Evolutionary conservation across 1,140 invertebrate species (phyloP), one percentile per base, ranked within the genome.

Genomic region (Drosophila albomicans): DNA sequence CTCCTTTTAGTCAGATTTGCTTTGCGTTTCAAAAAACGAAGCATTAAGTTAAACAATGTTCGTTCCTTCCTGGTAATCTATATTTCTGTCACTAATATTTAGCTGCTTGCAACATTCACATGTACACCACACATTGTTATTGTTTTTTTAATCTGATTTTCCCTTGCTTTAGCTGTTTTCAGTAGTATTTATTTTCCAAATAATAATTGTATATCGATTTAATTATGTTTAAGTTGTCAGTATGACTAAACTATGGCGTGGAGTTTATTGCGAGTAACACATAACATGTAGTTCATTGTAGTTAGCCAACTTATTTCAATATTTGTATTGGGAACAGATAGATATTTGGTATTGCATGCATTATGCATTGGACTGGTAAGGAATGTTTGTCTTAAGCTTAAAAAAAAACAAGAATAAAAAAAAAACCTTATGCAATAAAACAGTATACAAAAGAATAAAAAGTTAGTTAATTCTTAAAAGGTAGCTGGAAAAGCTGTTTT

Each of bases 301-400:
- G 84, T 70, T 88, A 88, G 84, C 61, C 52, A 87, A 88, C 84
- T 84, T 88, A 80, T 70, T 88, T 80, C 49, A 82, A 82, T 78
- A 57, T 57, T 56, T 76, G 59, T 72, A 57, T 46, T 43, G 77
- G 77, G 69, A 82, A 87, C 51, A 74, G 82, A 62, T 69, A 74
- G 51, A 35, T 54, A 35, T 52, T 66, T 54, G 81, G 74, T 84
- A 78, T 85, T 73, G 80, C 63, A 49, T 63, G 70, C 13, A 16
- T 6, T 74, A 41, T 73, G 78, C 78, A 81, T 76, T 80, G 58
- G 72, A 84, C 61, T 82, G 75, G 71, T 72, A 70, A 51, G 45
- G 32, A 80, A 72, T 61, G 66, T 70, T 79, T 76, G 57, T 75
- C 65, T 77, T 82, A 87, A 67, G 58, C 56, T 82, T 77, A 78